Base-by-base conservation (phyloP, 2,113 vertebrate species). In the Ranitomeya imitator region DNA sequence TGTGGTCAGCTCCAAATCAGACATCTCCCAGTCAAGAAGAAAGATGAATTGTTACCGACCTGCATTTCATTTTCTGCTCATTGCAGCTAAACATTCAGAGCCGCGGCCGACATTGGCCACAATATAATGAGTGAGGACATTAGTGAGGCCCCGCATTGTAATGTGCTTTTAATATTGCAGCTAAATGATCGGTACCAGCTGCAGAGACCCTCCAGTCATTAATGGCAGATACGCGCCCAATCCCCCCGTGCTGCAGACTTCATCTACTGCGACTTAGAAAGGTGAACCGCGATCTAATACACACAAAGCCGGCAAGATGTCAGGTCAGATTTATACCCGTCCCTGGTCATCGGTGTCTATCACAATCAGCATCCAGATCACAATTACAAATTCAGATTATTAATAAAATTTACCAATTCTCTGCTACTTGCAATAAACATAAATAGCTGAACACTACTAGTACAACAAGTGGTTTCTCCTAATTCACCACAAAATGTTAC, bases 141-240 rank as follows among this genome's bases (percentile, higher is more conserved):
- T 79, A 78, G 76, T 6, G 10, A 37, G 19, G 71, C 13, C 73
- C 26, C 73, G 37, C 55, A 16, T 45, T 52, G 18, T 76, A 60
- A 85, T 77, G 55, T 60, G 71, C 59, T 86, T 86, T 86, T 86
- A 86, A 86, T 74, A 78, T 84, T 55, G 54, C 61, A 55, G 59
- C 61, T 67, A 55, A 79, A 79, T 86, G 85, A 86, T 79, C 57
- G 76, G 77, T 69, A 55, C 85, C 85, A 79, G 60, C 77, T 86
- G 85, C 63, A 3, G 16, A 78, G 60, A 83, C 23, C 37, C 21
- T 60, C 15, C 16, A 57, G 21, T 83, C 51, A 71, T 55, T 69
- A 69, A 71, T 84, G 45, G 21, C 51, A 15, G 26, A 85, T 59
- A 19, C 21, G 18, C 18, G 59, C 54, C 67, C 61, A 19, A 26